Base-by-base conservation (phyloP, 2,888 invertebrate genomes). In the Ochropleura plecta region DNA sequence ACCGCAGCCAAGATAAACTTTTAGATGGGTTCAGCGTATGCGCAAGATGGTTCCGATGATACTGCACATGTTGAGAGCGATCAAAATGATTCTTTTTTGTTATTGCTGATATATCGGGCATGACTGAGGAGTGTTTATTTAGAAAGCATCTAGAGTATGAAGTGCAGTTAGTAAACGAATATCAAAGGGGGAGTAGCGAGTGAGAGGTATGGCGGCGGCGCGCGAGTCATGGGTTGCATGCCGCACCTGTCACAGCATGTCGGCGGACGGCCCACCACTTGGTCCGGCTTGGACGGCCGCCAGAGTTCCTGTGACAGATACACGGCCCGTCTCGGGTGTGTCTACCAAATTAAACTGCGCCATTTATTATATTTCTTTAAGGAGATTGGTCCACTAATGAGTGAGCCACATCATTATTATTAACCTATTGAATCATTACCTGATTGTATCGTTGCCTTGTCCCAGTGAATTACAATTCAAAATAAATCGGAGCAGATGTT, bases 321-420 rank as follows among this genome's bases (percentile, higher is more conserved):
- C 92, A 92, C 91, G 90, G 87, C 93, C 90, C 91, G 95, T 95
- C 95, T 95, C 94, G 94, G 89, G 92, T 94, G 93, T 94, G 96
- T 96, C 96, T 95, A 96, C 95, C 93, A 95, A 96, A 96, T 96
- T 96, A 96, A 96, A 96, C 95, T 93, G 93, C 92, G 92, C 93
- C 95, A 96, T 96, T 96, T 95, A 92, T 96, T 94, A 95, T 90
- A 92, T 93, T 95, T 94, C 95, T 93, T 94, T 94, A 95, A 95
- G 92, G 91, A 95, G 92, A 92, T 91, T 89, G 91, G 88, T 84
- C 84, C 91, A 91, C 94, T 95, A 94, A 95, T 95, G 93, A 94
- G 92, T 91, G 88, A 89, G 86, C 86, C 90, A 89, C 88, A 86
- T 89, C 89, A 91, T 91, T 91, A 89, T 87, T 87, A 87, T 82